Evolutionary conservation across 2,797 vertebrate species (phyloP), one percentile per base, ranked within the genome.

Genomic region (Trichosurus vulpecula): DNA sequence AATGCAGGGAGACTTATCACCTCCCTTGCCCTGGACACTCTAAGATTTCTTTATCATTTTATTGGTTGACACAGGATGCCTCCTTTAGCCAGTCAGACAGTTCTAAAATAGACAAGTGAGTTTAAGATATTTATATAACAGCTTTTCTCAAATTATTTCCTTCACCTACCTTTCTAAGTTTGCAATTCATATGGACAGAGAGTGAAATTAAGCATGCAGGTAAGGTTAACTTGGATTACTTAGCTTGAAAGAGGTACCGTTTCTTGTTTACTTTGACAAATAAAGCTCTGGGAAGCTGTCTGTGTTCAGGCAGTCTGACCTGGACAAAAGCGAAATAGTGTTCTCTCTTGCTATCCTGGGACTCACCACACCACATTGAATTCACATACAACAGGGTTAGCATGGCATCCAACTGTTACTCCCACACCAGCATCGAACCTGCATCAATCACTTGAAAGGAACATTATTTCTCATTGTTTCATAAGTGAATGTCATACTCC

Each of bases 201-300:
- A 19, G 5, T 19, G 57, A n/a, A 74, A 41, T 41, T 31, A 61
- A 61, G 58, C 61, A n/a, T 19, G 1, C n/a, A 74, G n/a, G 61
- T n/a, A 41, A 74, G 35, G n/a, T 41, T n/a, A 74, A 41, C n/a
- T 74, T 74, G 16, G 16, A 74, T 74, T 41, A n/a, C 61, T 31
- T n/a, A 74, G n/a, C 35, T 66, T 66, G 31, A 74, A 74, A 74
- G 61, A 87, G 22, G 9, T 81, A 51, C 29, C 9, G 52, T 92
- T 94, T 95, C 95, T 61, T 35, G n/a, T 57, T 94, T 94, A 96
- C 91, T n/a, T 81, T 92, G 94, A 93, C 90, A 94, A 95, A 91
- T 61, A 58, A 6, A 91, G 51, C 81, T 93, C 92, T 11, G 57
- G 52, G 81, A 93, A 94, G 56, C 54, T 92, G 51, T 54, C 57